phyloP scores from a whole-genome alignment of 2,888 invertebrate genomes.

The Pheosia gnoma region DNA sequence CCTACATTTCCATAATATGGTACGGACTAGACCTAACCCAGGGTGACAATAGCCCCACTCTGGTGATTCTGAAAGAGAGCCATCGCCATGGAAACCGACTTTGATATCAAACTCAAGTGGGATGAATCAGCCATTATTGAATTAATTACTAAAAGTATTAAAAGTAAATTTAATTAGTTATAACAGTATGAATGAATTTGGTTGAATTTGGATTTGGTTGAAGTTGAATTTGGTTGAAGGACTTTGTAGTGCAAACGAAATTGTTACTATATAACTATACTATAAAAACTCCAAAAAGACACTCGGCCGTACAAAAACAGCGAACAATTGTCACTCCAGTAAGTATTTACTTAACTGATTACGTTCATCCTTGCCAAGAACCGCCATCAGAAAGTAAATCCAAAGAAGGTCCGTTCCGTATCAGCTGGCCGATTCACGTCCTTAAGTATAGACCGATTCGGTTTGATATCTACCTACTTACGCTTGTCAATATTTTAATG shows the following conservation, averaged over 20 bases:
- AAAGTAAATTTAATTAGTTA: conserved; percentile 21
- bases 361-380: conserved; percentile 23
- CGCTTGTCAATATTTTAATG: too few relatives aligned
- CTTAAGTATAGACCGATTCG: too few relatives aligned
- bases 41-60: conserved; percentile 22
- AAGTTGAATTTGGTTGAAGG: conserved; percentile 13
- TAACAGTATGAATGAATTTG: conserved; percentile 10
- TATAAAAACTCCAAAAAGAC: conserved; percentile 20
- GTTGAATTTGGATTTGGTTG: conserved; percentile 14
- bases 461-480: too few relatives aligned
- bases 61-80: conserved; percentile 30
- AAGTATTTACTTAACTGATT: conserved; percentile 44
- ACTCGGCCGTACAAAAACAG: conserved; percentile 16
- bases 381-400: conserved; percentile 17
- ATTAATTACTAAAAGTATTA: conserved; percentile 22
- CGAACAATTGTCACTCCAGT: conserved; percentile 38
- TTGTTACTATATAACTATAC: too few relatives aligned
- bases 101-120: conserved; percentile 34
- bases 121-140: conserved; percentile 28
- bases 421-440: neutral
- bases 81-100: conserved; percentile 35
- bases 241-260: neutral
- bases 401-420: conserved; percentile 10
- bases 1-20: neutral
- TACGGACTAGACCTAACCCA: neutral